These are phyloP conservation scores for Drosophila nigricruria DNA, from an alignment of 2,888 invertebrate genomes.

Conservation along the genomic window DNA sequence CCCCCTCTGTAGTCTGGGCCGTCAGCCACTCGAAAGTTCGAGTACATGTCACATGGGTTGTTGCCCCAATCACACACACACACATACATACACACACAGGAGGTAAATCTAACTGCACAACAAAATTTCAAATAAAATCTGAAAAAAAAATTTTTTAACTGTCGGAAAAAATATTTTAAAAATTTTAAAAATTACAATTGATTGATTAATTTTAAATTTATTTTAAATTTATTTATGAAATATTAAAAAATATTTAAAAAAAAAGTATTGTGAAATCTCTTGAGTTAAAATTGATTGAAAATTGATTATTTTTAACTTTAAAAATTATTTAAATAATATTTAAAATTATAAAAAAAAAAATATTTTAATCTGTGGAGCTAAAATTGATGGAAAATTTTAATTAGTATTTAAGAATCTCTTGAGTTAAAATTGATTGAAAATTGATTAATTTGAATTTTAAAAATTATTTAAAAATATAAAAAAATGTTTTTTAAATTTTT, in stretches of 20 bases:
- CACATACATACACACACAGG: conserved; percentile 4
- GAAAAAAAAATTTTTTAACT: not conserved
- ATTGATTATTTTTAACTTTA: too few species aligned
- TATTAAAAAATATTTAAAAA: too few species aligned
- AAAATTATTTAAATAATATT: too few species aligned
- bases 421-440: not conserved
- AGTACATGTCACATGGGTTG: conserved; percentile 73
- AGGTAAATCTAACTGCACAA: conserved; percentile 37
- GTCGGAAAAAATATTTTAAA: not conserved
- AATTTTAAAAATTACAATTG: too few species aligned
- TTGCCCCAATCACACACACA: conserved; percentile 54
- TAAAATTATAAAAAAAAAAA: not conserved
- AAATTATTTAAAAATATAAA: not conserved
- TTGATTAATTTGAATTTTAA: not conserved
- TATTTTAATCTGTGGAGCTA: too few species aligned
- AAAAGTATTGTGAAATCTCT: too few species aligned
- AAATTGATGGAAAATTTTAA: too few species aligned
- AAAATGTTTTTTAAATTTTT: too few species aligned
- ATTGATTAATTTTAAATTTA: not conserved
- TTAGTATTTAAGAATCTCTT: too few species aligned
- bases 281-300: too few species aligned
- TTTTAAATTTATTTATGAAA: not conserved
- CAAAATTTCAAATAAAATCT: conserved; percentile 6
- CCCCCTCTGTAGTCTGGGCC: conserved; percentile 40
- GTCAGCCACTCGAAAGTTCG: conserved; percentile 68